Conservation (phyloP, 2,888 invertebrate species). For the Lobophora halterata region DNA sequence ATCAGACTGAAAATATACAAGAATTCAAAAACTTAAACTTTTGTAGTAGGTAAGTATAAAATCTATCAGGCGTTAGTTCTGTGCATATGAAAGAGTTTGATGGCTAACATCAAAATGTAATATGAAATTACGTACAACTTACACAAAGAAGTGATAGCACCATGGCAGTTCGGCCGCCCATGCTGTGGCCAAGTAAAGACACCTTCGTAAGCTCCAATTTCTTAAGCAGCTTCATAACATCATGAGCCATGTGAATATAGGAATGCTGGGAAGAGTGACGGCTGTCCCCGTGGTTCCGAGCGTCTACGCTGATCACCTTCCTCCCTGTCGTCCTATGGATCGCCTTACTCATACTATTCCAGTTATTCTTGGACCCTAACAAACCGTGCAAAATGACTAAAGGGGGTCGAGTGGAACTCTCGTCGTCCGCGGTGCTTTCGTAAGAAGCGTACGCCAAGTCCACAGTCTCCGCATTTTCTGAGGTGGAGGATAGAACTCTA, state of each 20-base stretch:
- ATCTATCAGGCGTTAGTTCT: background rate
- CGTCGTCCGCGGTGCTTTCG: constrained; percentile 71
- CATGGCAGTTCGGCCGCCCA: constrained; percentile 98
- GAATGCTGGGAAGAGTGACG: constrained; percentile 88
- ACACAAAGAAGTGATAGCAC: constrained; percentile 85
- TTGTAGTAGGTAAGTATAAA: background rate
- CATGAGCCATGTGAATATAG: constrained; percentile 87
- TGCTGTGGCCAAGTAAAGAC: constrained; percentile 93
- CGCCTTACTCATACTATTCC: constrained; percentile 92
- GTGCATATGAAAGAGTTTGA: no score
- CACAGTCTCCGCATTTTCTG: constrained; percentile 74
- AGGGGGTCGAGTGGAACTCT: constrained; percentile 71
- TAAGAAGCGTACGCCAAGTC: constrained; percentile 85
- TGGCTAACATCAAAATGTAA: no score
- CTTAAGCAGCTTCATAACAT: constrained; percentile 81
- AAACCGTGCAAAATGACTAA: constrained; percentile 94
- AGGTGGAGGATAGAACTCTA: constrained; percentile 42
- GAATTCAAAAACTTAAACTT: constrained; percentile 10
- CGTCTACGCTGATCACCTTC: constrained; percentile 92
- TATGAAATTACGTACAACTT: constrained; percentile 57
- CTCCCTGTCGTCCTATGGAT: constrained; percentile 84
- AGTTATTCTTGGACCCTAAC: constrained; percentile 96
- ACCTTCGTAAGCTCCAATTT: constrained; percentile 83
- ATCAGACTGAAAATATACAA: constrained; percentile 71
- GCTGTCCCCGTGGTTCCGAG: constrained; percentile 97